A percentile compares a stretch with the other conserved stretches of the same genome.
Conservation (phyloP, 2,888 invertebrate genomes). For the Ceriagrion tenellum region DNA sequence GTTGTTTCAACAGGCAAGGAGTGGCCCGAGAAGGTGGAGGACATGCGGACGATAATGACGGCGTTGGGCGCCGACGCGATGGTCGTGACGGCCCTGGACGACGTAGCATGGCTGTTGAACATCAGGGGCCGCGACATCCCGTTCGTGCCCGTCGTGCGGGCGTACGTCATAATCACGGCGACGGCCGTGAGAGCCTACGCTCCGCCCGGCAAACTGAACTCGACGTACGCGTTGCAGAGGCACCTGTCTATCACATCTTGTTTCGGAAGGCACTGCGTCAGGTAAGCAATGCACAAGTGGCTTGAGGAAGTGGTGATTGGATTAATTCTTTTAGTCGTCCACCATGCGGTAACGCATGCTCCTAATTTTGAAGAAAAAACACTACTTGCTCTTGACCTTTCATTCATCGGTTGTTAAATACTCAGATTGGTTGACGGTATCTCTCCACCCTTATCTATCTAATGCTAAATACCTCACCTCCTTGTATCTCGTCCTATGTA, state of each 20-base stretch:
- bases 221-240: conserved; percentile 77
- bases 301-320: conserved; percentile 72
- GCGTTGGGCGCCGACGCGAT: conserved; percentile 86
- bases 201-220: conserved; percentile 78
- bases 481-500: too few species aligned
- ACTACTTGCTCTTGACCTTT: too few species aligned
- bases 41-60: conserved; percentile 83
- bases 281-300: conserved; percentile 77
- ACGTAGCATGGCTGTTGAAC: conserved; percentile 93
- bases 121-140: conserved; percentile 92
- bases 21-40: conserved; percentile 88
- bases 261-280: conserved; percentile 82
- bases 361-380: neutral
- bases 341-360: neutral
- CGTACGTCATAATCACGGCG: conserved; percentile 86
- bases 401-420: too few species aligned
- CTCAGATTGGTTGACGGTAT: too few species aligned
- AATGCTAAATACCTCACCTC: too few species aligned
- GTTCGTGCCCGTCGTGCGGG: conserved; percentile 88
- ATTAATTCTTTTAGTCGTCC: neutral
- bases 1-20: conserved; percentile 79
- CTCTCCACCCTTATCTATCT: too few species aligned
- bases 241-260: conserved; percentile 82
- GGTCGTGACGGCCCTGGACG: conserved; percentile 91
- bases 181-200: conserved; percentile 86